Conservation (phyloP, 1,140 invertebrate genomes). For the Coenobita brevimanus region DNA sequence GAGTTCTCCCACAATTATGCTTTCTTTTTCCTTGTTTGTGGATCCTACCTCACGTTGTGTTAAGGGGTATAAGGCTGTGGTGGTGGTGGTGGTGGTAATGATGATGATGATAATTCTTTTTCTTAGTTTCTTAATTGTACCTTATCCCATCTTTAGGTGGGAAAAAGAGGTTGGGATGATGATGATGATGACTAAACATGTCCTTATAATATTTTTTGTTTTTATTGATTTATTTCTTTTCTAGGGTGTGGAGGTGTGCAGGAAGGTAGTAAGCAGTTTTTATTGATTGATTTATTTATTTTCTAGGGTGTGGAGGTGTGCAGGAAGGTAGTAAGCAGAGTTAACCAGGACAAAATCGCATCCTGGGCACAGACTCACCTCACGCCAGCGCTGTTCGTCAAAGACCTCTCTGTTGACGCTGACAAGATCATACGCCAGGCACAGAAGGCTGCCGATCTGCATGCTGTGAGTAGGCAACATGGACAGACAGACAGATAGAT, state of each 20-base stretch:
- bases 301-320: slow-evolving; percentile 38
- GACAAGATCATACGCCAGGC: slow-evolving; percentile 48
- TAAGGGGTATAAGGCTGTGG: too few relatives aligned
- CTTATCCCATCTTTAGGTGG: too few relatives aligned
- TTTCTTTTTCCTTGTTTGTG: too few relatives aligned
- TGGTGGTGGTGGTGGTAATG: too few relatives aligned
- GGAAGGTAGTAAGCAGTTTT: background rate
- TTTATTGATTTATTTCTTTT: background rate
- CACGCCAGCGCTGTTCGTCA: slow-evolving; percentile 32
- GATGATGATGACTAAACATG: too few relatives aligned
- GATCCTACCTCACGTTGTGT: too few relatives aligned
- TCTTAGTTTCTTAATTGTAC: too few relatives aligned
- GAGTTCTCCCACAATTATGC: too few relatives aligned
- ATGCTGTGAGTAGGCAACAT: slow-evolving; percentile 23
- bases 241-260: slow-evolving; percentile 43
- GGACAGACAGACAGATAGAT: background rate
- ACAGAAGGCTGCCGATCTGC: slow-evolving; percentile 42
- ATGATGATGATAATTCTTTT: too few relatives aligned
- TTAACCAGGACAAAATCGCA: slow-evolving; percentile 28
- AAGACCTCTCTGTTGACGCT: slow-evolving; percentile 41
- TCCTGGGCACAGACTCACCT: slow-evolving; percentile 46
- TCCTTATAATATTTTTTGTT: too few relatives aligned
- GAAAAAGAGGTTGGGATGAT: too few relatives aligned
- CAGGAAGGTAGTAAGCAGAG: slow-evolving; percentile 24
- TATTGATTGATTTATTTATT: background rate